Percentiles rank a stretch among this genome's conserved stretches.
Conservation (phyloP, 2,888 invertebrate genomes). For the Oeneis ivallda region DNA sequence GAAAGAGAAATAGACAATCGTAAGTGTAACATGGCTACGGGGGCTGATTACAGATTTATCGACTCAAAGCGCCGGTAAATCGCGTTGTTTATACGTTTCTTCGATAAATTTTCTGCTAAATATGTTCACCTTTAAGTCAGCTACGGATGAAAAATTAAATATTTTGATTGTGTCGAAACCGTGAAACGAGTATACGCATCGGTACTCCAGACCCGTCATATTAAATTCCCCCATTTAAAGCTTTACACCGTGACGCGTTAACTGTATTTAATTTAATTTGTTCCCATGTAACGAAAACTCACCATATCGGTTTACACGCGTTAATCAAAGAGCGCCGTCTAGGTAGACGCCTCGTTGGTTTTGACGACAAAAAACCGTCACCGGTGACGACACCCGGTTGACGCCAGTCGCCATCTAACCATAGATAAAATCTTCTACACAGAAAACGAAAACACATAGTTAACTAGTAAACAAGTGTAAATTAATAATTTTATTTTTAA, state of each 20-base stretch:
- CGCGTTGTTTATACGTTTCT: too few relatives aligned
- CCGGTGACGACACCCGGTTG: constrained; percentile 30
- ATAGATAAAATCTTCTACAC: not conserved
- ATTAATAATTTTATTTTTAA: too few relatives aligned
- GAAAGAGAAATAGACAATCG: too few relatives aligned
- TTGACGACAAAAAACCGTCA: constrained; percentile 58
- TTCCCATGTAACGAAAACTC: constrained; percentile 48
- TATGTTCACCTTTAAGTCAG: too few relatives aligned
- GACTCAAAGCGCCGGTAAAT: too few relatives aligned
- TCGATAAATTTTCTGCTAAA: too few relatives aligned
- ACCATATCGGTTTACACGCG: constrained; percentile 65
- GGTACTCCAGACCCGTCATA: constrained; percentile 20
- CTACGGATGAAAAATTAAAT: too few relatives aligned
- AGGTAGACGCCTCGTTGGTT: constrained; percentile 53
- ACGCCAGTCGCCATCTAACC: not conserved
- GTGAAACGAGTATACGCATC: constrained; percentile 30
- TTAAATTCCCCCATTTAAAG: constrained; percentile 16
- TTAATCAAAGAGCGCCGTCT: constrained; percentile 65
- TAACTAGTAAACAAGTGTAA: too few relatives aligned
- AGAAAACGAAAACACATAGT: not conserved
- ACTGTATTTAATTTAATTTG: constrained; percentile 50
- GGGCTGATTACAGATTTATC: too few relatives aligned
- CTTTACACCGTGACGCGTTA: constrained; percentile 22
- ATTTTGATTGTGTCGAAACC: not conserved
- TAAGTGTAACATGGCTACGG: too few relatives aligned